These are phyloP conservation scores for Diplolepis rosae DNA, from an alignment of 2,888 invertebrate species.

Conservation along the genomic window DNA sequence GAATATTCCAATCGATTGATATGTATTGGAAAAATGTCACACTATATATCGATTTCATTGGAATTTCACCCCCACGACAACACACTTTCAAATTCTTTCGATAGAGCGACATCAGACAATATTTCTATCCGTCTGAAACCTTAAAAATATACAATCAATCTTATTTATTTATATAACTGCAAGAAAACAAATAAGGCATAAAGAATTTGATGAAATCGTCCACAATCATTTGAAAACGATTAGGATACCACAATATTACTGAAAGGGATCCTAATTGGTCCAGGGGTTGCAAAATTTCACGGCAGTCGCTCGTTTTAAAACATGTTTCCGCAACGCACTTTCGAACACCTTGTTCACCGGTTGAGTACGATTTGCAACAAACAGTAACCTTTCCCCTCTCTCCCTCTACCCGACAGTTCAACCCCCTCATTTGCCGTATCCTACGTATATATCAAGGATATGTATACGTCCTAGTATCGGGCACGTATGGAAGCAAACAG, in stretches of 20 bases:
- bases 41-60: no score
- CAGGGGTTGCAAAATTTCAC: constrained; percentile 27
- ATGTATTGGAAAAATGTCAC: no score
- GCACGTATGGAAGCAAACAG: constrained; percentile 67
- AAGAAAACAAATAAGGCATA: not conserved
- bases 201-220: constrained; percentile 33
- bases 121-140: no score
- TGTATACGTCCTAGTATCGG: constrained; percentile 60
- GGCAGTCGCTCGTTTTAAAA: constrained; percentile 26
- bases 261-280: constrained; percentile 43
- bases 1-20: no score
- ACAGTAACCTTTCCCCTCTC: constrained; percentile 8
- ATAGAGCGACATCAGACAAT: no score
- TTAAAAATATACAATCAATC: no score
- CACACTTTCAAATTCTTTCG: no score
- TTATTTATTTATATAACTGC: no score
- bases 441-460: constrained; percentile 39
- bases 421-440: constrained; percentile 27
- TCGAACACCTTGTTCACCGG: constrained; percentile 31
- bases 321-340: constrained; percentile 30
- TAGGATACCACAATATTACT: constrained; percentile 14
- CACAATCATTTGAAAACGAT: constrained; percentile 19
- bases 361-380: constrained; percentile 30
- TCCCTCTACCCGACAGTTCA: constrained; percentile 13
- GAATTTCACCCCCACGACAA: no score